Evolutionary conservation across 2,113 vertebrate species (phyloP).

Genomic region (Oncorhynchus tshawytscha): DNA sequence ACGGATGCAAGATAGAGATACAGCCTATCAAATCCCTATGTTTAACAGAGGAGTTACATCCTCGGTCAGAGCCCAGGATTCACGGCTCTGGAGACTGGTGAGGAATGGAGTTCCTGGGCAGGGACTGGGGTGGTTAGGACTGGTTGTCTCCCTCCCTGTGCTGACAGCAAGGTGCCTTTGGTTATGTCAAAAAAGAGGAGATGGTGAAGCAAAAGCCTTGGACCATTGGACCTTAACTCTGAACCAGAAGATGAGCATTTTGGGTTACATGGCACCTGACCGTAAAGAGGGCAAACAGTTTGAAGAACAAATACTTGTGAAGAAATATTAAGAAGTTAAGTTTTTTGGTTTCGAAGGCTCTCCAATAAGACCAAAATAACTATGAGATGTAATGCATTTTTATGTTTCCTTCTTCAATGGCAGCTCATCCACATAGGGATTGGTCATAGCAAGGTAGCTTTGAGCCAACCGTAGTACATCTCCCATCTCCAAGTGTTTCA

Average conservation of each 20-base stretch:
- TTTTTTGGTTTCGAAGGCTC: constrained; percentile 12
- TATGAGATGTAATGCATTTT: constrained; percentile 19
- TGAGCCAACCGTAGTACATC: background rate
- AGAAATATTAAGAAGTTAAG: background rate
- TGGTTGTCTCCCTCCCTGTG: background rate
- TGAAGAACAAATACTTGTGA: background rate
- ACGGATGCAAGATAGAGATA: background rate
- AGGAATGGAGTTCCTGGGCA: background rate
- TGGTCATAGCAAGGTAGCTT: constrained; percentile 7
- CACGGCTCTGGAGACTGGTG: background rate
- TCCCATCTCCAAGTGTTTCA: background rate
- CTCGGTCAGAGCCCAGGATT: background rate
- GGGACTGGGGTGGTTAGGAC: background rate
- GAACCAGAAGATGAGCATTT: background rate
- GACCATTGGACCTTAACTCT: background rate
- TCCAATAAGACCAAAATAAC: constrained; percentile 36
- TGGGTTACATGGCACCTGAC: background rate
- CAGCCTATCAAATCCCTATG: background rate
- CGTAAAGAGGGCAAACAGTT: background rate
- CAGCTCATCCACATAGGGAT: constrained; percentile 23
- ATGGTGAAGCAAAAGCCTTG: background rate
- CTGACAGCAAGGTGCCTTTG: background rate
- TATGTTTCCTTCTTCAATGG: constrained; percentile 39
- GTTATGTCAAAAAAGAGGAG: background rate
- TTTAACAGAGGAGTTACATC: background rate